Evolutionary conservation across 1,140 invertebrate species (phyloP).

Genomic region (Bactericera cockerelli): DNA sequence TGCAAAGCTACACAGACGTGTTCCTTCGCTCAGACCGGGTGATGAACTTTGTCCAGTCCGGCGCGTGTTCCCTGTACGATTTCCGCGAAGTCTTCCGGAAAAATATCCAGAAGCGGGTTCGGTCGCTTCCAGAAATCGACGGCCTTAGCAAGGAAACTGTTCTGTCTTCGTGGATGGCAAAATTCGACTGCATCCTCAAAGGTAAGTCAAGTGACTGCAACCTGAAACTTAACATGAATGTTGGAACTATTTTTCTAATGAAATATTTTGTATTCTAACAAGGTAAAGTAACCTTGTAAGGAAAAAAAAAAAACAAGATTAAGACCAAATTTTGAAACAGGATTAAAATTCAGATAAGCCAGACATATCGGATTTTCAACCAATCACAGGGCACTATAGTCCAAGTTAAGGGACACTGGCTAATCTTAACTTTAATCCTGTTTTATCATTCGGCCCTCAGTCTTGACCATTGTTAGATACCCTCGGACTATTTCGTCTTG

Average conservation of each 20-base stretch:
- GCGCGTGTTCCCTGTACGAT: slow-evolving; percentile 94
- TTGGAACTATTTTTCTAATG: background rate
- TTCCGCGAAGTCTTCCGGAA: slow-evolving; percentile 97
- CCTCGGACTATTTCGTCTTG: too few relatives aligned
- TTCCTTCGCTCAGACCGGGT: slow-evolving; percentile 95
- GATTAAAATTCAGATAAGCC: too few relatives aligned
- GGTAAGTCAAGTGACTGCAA: slow-evolving; percentile 45
- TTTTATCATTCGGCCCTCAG: too few relatives aligned
- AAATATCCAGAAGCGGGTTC: slow-evolving; percentile 92
- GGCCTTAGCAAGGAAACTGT: slow-evolving; percentile 98
- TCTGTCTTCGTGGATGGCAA: slow-evolving; percentile 96
- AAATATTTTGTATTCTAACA: too few relatives aligned
- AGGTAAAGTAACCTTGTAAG: too few relatives aligned
- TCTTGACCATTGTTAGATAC: too few relatives aligned
- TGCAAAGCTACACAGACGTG: slow-evolving; percentile 93
- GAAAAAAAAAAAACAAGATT: too few relatives aligned
- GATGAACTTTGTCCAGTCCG: slow-evolving; percentile 86
- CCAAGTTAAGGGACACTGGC: too few relatives aligned
- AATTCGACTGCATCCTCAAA: slow-evolving; percentile 98
- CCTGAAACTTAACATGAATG: slow-evolving; percentile 10
- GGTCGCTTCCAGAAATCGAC: slow-evolving; percentile 96
- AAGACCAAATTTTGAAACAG: too few relatives aligned
- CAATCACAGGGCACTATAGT: too few relatives aligned
- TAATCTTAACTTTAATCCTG: too few relatives aligned
- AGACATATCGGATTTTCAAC: too few relatives aligned